Percentiles rank a stretch among this genome's conserved stretches.
Evolutionary conservation across 37 sponge, comb jelly and placozoan genomes (phyloP).

Genomic region (Cladorhizidae sp.): DNA sequence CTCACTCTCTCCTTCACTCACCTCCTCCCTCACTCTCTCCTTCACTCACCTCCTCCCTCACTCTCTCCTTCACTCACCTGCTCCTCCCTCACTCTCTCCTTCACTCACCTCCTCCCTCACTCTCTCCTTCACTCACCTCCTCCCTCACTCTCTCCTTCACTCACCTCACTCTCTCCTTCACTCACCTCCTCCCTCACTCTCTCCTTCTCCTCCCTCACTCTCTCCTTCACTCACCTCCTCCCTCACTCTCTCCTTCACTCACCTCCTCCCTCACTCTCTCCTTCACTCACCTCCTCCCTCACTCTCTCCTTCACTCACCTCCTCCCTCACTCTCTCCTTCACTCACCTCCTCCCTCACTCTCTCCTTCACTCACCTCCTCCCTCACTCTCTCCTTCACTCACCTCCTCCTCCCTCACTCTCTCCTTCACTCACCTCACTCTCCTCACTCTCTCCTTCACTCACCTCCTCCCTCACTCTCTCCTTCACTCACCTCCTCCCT

Average conservation of each 20-base stretch:
- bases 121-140: neutral
- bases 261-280: conserved; percentile 2
- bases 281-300: no score
- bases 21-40: neutral
- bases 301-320: conserved; percentile 19
- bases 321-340: conserved; percentile 14
- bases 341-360: neutral
- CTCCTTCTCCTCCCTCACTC: neutral
- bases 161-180: conserved; percentile 6
- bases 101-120: neutral
- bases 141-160: conserved; percentile 6
- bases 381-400: conserved; percentile 14
- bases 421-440: neutral
- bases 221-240: conserved; percentile 28
- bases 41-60: no score
- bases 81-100: conserved; percentile 15
- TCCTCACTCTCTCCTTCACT: neutral
- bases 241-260: neutral
- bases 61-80: conserved; percentile 24
- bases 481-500: no score
- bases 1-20: conserved; percentile 7
- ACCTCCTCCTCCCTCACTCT: conserved; percentile 19
- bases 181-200: conserved; percentile 1
- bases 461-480: no score
- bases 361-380: neutral